phyloP scores from a whole-genome alignment of 2,888 invertebrate genomes.

The Ommatoiulus sabulosus region DNA sequence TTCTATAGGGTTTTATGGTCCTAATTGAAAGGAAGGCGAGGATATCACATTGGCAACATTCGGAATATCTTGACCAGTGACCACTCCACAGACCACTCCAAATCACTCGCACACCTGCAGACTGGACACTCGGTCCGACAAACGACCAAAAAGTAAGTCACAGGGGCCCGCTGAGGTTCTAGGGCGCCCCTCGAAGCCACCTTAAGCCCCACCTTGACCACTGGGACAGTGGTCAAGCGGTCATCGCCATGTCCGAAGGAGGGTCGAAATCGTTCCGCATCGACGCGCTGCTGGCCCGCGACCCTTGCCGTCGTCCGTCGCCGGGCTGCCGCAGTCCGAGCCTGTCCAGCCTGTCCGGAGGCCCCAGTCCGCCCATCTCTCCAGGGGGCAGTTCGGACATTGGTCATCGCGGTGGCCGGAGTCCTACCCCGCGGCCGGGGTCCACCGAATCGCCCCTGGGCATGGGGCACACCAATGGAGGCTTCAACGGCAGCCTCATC shows the following conservation, averaged over 20 bases:
- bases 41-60: too few species aligned
- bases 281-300: conserved; percentile 84
- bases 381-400: background rate
- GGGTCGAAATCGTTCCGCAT: conserved; percentile 84
- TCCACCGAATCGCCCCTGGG: conserved; percentile 51
- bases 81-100: too few species aligned
- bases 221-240: too few species aligned
- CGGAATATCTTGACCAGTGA: too few species aligned
- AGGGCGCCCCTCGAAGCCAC: too few species aligned
- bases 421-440: conserved; percentile 16
- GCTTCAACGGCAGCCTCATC: conserved; percentile 55
- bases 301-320: conserved; percentile 54
- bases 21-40: too few species aligned
- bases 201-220: too few species aligned
- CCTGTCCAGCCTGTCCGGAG: background rate
- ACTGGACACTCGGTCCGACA: too few species aligned
- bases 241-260: background rate
- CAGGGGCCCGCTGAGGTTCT: too few species aligned
- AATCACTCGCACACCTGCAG: too few species aligned
- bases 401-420: background rate
- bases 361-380: conserved; percentile 46
- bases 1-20: too few species aligned
- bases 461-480: background rate
- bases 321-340: background rate
- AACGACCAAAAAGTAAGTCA: too few species aligned